Conservation (phyloP, 2,888 invertebrate genomes). For the Oxyteleia sp. region DNA sequence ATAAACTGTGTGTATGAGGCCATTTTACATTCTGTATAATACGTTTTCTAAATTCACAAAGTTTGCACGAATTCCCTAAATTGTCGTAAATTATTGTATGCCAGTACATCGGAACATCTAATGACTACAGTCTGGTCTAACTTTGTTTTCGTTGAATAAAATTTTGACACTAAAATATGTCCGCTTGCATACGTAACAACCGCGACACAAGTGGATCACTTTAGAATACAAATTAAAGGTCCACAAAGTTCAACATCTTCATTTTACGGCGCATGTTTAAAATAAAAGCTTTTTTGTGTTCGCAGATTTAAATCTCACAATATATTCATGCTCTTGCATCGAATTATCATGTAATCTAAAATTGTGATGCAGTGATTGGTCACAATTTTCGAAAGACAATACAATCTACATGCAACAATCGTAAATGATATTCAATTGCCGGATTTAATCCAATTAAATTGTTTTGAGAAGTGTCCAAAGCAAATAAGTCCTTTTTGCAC, state of each 20-base stretch:
- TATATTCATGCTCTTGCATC: conserved; percentile 37
- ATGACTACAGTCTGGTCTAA: too few relatives aligned
- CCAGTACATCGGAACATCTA: not conserved
- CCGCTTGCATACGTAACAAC: not conserved
- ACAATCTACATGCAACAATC: conserved; percentile 13
- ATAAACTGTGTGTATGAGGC: not conserved
- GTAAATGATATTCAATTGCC: not conserved
- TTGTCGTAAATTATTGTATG: conserved; percentile 1
- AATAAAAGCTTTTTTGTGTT: conserved; percentile 48
- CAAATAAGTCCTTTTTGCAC: too few relatives aligned
- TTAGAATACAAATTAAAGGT: not conserved
- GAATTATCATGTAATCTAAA: conserved; percentile 24
- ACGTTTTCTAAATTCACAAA: conserved; percentile 10
- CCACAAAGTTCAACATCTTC: not conserved
- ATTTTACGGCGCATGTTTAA: conserved; percentile 31
- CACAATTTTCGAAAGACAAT: conserved; percentile 18
- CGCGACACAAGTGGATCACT: not conserved
- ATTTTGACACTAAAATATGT: not conserved
- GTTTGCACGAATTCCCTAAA: not conserved
- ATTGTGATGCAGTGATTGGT: conserved; percentile 23
- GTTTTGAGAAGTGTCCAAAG: not conserved
- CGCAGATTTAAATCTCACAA: conserved; percentile 42
- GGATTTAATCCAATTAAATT: not conserved
- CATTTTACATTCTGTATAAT: not conserved
- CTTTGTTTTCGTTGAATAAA: not conserved